Conservation (phyloP, 2,797 vertebrate genomes). For the Poliocrania exsul region DNA sequence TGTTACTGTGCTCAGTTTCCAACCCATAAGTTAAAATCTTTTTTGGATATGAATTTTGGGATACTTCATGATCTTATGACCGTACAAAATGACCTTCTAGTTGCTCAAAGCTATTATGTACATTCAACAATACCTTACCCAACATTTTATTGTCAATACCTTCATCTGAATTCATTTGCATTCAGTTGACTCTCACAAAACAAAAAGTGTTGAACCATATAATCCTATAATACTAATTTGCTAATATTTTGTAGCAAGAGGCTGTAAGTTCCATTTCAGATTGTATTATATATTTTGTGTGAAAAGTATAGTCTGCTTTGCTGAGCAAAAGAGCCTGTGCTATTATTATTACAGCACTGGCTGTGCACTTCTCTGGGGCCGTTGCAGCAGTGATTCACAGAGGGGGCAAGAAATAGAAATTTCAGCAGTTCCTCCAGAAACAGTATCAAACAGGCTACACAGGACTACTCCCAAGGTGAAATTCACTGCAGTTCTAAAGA, state of each 20-base stretch:
- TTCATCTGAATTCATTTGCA: background rate
- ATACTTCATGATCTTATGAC: background rate
- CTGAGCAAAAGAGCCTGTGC: background rate
- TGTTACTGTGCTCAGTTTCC: background rate
- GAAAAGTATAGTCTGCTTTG: background rate
- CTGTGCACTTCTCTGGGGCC: background rate
- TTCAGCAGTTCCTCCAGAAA: background rate
- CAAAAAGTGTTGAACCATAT: background rate
- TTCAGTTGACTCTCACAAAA: background rate
- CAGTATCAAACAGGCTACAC: background rate
- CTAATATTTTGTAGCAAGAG: background rate
- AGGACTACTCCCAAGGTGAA: background rate
- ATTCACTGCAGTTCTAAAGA: background rate
- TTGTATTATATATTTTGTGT: background rate
- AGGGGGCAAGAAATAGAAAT: background rate
- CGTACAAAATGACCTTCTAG: background rate
- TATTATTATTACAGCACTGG: background rate
- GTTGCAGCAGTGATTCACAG: background rate
- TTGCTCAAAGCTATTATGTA: background rate
- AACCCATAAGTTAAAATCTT: background rate
- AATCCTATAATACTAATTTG: background rate
- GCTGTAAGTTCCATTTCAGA: background rate
- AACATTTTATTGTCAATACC: background rate
- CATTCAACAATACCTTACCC: background rate
- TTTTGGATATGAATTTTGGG: background rate